phyloP scores from a whole-genome alignment of 2,113 vertebrate genomes.

The Melospiza georgiana region DNA sequence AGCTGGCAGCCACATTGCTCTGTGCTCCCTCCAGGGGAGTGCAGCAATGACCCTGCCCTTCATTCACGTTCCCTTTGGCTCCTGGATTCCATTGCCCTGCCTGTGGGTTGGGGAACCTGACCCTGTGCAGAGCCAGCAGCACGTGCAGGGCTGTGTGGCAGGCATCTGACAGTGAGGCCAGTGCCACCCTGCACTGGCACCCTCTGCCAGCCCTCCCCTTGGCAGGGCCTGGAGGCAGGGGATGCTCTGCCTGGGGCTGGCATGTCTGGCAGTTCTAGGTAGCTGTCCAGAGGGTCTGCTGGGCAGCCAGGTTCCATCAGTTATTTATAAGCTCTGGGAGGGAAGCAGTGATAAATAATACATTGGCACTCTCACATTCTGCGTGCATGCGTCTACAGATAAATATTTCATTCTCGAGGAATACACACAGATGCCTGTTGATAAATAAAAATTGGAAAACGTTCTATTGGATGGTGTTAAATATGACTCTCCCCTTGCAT shows the following conservation, averaged over 20 bases:
- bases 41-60: not conserved
- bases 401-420: slow-evolving; percentile 30
- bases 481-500: not conserved
- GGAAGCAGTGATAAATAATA: not conserved
- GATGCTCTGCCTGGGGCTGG: not conserved
- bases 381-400: not conserved
- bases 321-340: not conserved
- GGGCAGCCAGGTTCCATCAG: not conserved
- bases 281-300: not conserved
- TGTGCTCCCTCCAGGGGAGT: fast-evolving
- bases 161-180: fast-evolving
- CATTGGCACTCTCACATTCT: slow-evolving; percentile 18
- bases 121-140: not conserved
- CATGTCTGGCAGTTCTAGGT: not conserved
- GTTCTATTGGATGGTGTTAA: not conserved
- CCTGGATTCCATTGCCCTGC: not conserved
- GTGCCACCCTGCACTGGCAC: not conserved
- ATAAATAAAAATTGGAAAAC: slow-evolving; percentile 53
- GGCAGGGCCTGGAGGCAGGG: not conserved
- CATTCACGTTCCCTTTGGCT: fast-evolving
- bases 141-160: not conserved
- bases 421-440: not conserved
- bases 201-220: not conserved
- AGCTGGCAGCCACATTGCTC: not conserved
- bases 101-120: fast-evolving